phyloP scores from a whole-genome alignment of 2,113 vertebrate species.

The Leptobrachium leishanense region DNA sequence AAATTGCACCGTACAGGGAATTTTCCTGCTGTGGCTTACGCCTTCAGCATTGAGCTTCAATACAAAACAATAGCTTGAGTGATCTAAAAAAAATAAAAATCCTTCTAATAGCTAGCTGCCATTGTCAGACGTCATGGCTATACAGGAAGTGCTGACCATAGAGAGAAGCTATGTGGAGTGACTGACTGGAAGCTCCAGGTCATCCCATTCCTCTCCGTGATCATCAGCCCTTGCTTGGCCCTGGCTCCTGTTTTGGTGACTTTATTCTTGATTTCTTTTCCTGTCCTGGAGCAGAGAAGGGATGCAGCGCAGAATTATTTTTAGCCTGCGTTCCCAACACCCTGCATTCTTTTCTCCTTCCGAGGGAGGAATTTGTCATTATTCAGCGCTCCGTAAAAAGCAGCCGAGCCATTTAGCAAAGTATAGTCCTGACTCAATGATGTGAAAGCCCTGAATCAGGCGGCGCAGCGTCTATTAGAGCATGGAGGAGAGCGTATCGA shows the following conservation, averaged over 20 bases:
- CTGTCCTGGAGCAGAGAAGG: slow-evolving; percentile 5
- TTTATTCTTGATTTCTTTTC: background rate
- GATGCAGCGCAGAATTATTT: slow-evolving; percentile 5
- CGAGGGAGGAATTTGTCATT: slow-evolving; percentile 6
- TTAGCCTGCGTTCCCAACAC: slow-evolving; percentile 11
- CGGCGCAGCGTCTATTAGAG: background rate
- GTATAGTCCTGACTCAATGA: background rate
- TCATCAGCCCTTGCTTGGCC: background rate
- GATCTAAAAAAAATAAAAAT: no score
- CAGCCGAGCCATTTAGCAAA: background rate
- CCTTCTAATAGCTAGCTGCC: no score
- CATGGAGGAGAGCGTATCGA: background rate
- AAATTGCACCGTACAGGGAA: no score
- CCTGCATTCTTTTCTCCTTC: slow-evolving; percentile 17
- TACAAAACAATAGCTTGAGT: no score
- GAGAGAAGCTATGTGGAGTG: background rate
- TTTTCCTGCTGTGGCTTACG: no score
- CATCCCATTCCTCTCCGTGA: background rate
- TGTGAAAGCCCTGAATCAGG: background rate
- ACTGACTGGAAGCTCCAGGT: background rate
- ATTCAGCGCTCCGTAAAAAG: background rate
- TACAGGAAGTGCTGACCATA: background rate
- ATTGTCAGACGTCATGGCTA: background rate
- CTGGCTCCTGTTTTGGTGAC: background rate
- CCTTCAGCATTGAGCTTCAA: no score